A percentile compares a stretch with the other conserved stretches of the same genome.
phyloP scores from a whole-genome alignment of 2,888 invertebrate genomes.

The Phoronis australis region DNA sequence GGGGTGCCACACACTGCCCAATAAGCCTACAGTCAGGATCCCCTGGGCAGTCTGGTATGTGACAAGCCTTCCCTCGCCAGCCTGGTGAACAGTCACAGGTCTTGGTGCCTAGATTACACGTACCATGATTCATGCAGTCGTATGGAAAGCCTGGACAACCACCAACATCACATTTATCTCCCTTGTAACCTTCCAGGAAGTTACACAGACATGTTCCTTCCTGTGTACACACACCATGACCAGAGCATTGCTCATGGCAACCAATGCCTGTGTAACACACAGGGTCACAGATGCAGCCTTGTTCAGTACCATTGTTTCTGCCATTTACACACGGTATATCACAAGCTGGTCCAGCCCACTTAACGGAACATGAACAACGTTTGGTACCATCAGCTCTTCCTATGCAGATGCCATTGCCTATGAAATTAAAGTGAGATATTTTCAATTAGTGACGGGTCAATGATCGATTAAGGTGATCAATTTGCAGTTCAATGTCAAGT shows the following conservation, averaged over 20 bases:
- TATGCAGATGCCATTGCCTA: conserved; percentile 23
- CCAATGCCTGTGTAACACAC: conserved; percentile 20
- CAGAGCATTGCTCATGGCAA: conserved; percentile 24
- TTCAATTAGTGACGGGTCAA: not conserved
- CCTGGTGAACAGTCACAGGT: conserved; percentile 27
- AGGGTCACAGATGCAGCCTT: conserved; percentile 20
- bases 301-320: conserved; percentile 19
- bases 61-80: conserved; percentile 27
- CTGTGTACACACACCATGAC: conserved; percentile 21
- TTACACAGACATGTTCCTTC: conserved; percentile 26
- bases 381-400: conserved; percentile 20
- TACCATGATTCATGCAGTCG: conserved; percentile 24
- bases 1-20: not conserved
- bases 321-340: conserved; percentile 27
- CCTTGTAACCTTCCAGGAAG: conserved; percentile 24
- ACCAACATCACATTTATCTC: conserved; percentile 21
- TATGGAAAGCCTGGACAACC: conserved; percentile 34
- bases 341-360: conserved; percentile 24
- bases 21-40: conserved; percentile 16
- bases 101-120: conserved; percentile 20
- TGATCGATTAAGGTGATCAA: too few relatives aligned
- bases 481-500: too few relatives aligned
- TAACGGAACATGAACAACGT: conserved; percentile 18
- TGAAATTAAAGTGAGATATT: not conserved
- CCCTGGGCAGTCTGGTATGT: conserved; percentile 23